phyloP scores from a whole-genome alignment of 2,113 vertebrate genomes.

The Epinephelus cyanopodus region DNA sequence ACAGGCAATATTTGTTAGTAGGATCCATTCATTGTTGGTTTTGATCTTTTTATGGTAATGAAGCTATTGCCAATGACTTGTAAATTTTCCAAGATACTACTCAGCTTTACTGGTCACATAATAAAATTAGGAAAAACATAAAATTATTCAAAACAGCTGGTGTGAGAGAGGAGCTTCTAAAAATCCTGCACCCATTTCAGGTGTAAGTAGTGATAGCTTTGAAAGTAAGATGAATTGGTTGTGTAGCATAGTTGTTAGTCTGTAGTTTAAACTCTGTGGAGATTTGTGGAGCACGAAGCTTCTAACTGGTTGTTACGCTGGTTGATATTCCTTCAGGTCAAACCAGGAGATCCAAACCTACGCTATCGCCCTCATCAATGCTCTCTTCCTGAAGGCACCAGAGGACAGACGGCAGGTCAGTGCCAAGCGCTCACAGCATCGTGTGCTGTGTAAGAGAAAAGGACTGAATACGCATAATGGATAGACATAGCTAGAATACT shows the following conservation, averaged over 20 bases:
- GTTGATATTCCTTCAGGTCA: conserved; percentile 87
- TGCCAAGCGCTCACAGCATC: conserved; percentile 41
- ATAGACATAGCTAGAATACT: conserved; percentile 31
- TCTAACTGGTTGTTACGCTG: conserved; percentile 81
- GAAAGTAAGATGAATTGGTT: background rate
- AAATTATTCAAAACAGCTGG: background rate
- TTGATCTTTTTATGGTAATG: conserved; percentile 32
- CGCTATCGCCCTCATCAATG: conserved; percentile 97
- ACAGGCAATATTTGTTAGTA: background rate
- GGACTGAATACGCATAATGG: background rate
- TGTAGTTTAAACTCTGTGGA: conserved; percentile 6
- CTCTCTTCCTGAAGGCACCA: conserved; percentile 97
- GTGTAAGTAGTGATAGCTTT: background rate
- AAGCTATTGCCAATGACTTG: background rate
- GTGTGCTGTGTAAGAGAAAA: conserved; percentile 19
- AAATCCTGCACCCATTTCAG: conserved; percentile 13
- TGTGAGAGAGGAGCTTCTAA: conserved; percentile 6
- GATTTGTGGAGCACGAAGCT: conserved; percentile 76
- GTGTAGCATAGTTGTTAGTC: background rate
- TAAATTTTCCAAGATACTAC: background rate
- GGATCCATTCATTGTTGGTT: conserved; percentile 18
- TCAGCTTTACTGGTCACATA: background rate
- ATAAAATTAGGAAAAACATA: background rate
- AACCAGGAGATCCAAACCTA: conserved; percentile 99
- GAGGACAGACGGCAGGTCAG: conserved; percentile 97